phyloP scores from a whole-genome alignment of 1,140 invertebrate genomes.

The Amphibalanus amphitrite region DNA sequence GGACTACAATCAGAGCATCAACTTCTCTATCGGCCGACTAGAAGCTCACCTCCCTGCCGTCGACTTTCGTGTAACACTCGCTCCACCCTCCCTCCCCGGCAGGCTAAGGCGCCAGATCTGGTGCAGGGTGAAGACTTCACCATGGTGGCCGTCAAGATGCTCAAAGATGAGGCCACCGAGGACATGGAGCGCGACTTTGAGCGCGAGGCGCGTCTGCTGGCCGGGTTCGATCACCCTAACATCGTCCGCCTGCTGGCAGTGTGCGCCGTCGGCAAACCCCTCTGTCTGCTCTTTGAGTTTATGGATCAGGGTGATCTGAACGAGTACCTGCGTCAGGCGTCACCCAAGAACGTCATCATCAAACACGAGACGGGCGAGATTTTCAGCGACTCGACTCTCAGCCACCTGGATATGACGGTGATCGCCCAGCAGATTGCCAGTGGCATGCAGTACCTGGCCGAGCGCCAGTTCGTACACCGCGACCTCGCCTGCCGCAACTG shows the following conservation, averaged over 20 bases:
- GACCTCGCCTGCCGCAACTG: slow-evolving; percentile 63
- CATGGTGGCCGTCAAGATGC: slow-evolving; percentile 89
- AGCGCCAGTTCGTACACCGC: too few species aligned
- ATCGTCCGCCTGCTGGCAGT: slow-evolving; percentile 81
- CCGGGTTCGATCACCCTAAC: slow-evolving; percentile 86
- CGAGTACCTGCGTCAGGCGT: slow-evolving; percentile 62
- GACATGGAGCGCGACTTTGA: slow-evolving; percentile 87
- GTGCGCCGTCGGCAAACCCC: slow-evolving; percentile 74
- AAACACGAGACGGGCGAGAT: slow-evolving; percentile 32
- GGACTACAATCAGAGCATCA: too few species aligned
- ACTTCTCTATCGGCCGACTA: too few species aligned
- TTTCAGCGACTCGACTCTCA: slow-evolving; percentile 37
- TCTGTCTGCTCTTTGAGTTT: slow-evolving; percentile 86
- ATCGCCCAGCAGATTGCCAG: slow-evolving; percentile 69
- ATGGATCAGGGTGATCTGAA: slow-evolving; percentile 90
- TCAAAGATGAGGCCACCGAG: slow-evolving; percentile 88
- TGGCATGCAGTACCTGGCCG: slow-evolving; percentile 89
- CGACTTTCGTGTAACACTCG: too few species aligned
- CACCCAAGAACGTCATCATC: slow-evolving; percentile 47
- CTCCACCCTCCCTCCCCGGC: too few species aligned
- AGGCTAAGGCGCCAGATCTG: slow-evolving; percentile 76
- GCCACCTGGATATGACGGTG: slow-evolving; percentile 57
- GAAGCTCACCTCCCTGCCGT: too few species aligned
- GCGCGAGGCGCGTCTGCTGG: slow-evolving; percentile 73
- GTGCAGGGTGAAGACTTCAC: slow-evolving; percentile 72